These are phyloP conservation scores for Serranus cabrilla DNA, from an alignment of 2,797 vertebrate species.

Conservation along the genomic window DNA sequence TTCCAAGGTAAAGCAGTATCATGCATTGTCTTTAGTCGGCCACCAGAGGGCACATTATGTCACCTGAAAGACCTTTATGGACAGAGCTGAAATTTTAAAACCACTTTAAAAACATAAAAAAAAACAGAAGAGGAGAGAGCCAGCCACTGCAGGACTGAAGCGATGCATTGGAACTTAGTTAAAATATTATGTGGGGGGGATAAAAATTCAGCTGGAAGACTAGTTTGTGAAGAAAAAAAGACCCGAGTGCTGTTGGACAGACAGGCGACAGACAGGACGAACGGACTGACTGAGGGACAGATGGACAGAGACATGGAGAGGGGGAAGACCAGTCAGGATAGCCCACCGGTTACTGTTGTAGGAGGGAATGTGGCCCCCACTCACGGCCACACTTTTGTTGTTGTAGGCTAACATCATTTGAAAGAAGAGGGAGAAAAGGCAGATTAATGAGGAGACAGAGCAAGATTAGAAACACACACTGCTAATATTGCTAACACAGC, in stretches of 20 bases:
- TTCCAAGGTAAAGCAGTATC: neutral
- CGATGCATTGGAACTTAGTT: constrained; percentile 30
- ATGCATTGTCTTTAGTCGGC: neutral
- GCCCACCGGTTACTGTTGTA: constrained; percentile 89
- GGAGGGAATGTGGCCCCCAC: constrained; percentile 84
- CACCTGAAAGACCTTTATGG: constrained; percentile 1
- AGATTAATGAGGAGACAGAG: constrained; percentile 73
- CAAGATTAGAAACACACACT: constrained; percentile 58
- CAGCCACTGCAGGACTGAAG: constrained; percentile 45
- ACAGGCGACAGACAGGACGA: constrained; percentile 72
- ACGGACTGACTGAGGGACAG: constrained; percentile 72
- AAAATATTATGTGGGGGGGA: constrained; percentile 14
- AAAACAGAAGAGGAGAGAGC: constrained; percentile 4
- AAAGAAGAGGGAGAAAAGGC: constrained; percentile 82
- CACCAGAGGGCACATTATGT: constrained; percentile 48
- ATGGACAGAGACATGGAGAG: constrained; percentile 77
- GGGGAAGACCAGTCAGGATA: constrained; percentile 81
- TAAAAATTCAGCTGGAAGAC: constrained; percentile 28
- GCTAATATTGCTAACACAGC: neutral
- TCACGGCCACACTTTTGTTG: constrained; percentile 83
- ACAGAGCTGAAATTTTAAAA: constrained; percentile 8
- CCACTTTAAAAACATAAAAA: constrained; percentile 15
- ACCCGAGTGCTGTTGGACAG: constrained; percentile 65
- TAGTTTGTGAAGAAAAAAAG: constrained; percentile 51
- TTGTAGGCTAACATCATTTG: constrained; percentile 83